These are phyloP conservation scores for Microdon myrmicae DNA, from an alignment of 2,888 invertebrate species.

Conservation along the genomic window DNA sequence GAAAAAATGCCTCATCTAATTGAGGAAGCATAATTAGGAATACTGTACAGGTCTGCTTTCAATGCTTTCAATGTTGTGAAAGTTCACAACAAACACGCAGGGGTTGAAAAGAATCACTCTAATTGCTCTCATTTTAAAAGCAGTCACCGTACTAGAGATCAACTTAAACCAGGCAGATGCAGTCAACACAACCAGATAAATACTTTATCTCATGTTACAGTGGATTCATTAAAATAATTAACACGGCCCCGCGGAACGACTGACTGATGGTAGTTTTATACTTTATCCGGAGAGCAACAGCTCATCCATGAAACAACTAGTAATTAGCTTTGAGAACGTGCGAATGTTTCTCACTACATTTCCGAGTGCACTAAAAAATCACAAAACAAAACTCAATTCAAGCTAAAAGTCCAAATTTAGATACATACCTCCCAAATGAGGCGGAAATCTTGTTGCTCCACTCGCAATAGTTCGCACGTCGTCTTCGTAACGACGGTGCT, in stretches of 20 bases:
- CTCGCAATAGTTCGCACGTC: conserved; percentile 78
- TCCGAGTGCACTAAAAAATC: not conserved
- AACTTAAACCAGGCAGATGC: not conserved
- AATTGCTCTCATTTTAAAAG: conserved; percentile 15
- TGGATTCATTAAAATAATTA: conserved; percentile 38
- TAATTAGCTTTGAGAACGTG: conserved; percentile 19
- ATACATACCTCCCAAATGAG: conserved; percentile 79
- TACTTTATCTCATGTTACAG: conserved; percentile 19
- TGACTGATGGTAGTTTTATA: conserved; percentile 10
- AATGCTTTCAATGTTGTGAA: not conserved
- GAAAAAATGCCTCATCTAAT: too few relatives aligned
- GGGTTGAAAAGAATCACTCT: conserved; percentile 11
- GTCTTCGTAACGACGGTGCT: conserved; percentile 79
- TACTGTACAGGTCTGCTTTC: too few relatives aligned
- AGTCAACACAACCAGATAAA: conserved; percentile 6
- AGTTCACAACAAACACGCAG: conserved; percentile 1
- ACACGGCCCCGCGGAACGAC: conserved; percentile 2
- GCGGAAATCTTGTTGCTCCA: conserved; percentile 81
- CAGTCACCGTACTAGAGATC: not conserved
- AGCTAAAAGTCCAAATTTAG: conserved; percentile 18
- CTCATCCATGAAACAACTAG: conserved; percentile 19
- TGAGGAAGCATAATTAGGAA: too few relatives aligned
- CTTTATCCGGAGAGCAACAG: not conserved
- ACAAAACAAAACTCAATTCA: conserved; percentile 16
- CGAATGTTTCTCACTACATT: not conserved